Evolutionary conservation across 2,113 vertebrate species (phyloP).

Genomic region (Macrotus californicus): DNA sequence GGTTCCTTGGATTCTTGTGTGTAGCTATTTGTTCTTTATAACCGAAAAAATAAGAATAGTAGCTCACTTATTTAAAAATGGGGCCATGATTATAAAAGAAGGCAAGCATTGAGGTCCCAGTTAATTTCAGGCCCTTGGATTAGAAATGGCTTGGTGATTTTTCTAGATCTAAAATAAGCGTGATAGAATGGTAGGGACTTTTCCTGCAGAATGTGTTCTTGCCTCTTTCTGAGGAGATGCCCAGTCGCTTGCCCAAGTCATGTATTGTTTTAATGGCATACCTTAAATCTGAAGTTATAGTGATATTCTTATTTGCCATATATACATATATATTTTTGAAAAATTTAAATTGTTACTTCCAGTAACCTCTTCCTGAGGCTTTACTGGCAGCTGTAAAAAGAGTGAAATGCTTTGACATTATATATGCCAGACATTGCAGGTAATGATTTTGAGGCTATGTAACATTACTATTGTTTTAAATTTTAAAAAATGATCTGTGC

Average conservation of each 20-base stretch:
- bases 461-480: not conserved
- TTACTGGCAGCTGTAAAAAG: not conserved
- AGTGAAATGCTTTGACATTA: constrained; percentile 9
- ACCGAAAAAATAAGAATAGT: not conserved
- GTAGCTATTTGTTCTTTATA: not conserved
- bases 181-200: not conserved
- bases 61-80: not conserved
- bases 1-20: not conserved
- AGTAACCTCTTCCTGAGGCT: not conserved
- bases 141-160: not conserved
- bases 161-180: not conserved
- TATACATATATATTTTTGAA: not conserved
- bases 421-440: not conserved
- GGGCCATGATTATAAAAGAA: not conserved
- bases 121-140: not conserved
- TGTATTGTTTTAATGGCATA: constrained; percentile 4
- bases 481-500: not conserved
- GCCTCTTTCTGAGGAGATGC: not conserved
- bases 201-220: not conserved
- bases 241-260: not conserved
- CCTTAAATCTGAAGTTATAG: not conserved
- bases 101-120: not conserved
- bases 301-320: not conserved
- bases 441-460: constrained; percentile 23
- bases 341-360: not conserved